Percentiles rank a stretch among this genome's conserved stretches.
These are phyloP conservation scores for Scaptomyza graminum DNA, from an alignment of 1,140 invertebrate species.

Conservation along the genomic window DNA sequence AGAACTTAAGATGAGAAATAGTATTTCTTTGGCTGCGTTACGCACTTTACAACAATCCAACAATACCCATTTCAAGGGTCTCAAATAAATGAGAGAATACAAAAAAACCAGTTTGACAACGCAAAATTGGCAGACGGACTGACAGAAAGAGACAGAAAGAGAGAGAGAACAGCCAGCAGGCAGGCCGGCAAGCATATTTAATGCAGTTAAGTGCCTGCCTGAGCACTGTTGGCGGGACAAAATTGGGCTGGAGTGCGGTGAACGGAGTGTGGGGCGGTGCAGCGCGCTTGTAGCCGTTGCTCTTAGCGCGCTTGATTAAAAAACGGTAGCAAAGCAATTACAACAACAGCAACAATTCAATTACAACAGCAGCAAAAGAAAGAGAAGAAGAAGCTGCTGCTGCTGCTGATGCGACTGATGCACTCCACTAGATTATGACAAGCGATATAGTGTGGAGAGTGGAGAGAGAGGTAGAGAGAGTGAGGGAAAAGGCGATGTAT, in stretches of 20 bases:
- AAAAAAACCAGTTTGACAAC: constrained; percentile 63
- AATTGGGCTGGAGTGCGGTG: background rate
- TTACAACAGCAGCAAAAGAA: constrained; percentile 45
- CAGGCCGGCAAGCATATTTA: constrained; percentile 39
- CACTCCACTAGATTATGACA: constrained; percentile 47
- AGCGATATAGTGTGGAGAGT: background rate
- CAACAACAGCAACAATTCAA: constrained; percentile 82
- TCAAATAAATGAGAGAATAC: constrained; percentile 2
- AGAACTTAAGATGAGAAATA: background rate
- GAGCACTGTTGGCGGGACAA: background rate
- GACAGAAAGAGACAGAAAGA: background rate
- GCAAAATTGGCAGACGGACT: constrained; percentile 54
- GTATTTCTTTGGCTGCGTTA: background rate
- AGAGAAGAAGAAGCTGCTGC: constrained; percentile 1
- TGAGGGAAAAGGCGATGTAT: no score
- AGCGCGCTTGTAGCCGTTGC: constrained; percentile 18
- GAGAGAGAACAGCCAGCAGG: background rate
- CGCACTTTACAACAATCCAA: background rate
- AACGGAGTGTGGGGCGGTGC: no score
- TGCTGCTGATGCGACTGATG: constrained; percentile 26
- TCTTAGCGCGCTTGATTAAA: constrained; percentile 57
- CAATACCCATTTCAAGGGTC: background rate
- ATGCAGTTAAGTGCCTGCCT: constrained; percentile 58
- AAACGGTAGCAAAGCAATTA: constrained; percentile 82
- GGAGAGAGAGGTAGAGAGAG: no score